Evolutionary conservation across 2,113 vertebrate genomes (phyloP), one percentile per base, ranked within the genome.

Genomic region (Piaya cayana): DNA sequence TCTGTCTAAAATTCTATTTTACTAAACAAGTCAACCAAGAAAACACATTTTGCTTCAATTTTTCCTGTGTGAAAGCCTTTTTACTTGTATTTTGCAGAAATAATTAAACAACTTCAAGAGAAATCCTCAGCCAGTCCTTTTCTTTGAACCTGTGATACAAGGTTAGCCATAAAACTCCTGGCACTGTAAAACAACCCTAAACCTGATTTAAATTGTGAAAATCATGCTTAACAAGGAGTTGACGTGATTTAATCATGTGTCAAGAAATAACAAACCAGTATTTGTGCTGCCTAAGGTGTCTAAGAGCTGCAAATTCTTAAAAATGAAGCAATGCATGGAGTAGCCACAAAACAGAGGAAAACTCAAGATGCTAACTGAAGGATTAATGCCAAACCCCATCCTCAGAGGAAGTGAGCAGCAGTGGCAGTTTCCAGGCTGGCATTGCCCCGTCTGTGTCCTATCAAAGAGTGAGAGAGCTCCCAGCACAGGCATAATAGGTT

Each of bases 401-500:
- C 56, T 65, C 4, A 1, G 60, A 64, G 53, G 55, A 47, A 86
- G 80, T 4, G 43, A 92, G 78, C 52, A 77, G 90, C 77, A 50
- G 63, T 62, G 76, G 20, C 3, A 4, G 32, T 76, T 94, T 96
- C 86, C 83, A 88, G 60, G 26, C 76, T 90, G 95, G 49, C 69
- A 88, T 26, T 82, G 69, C 65, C 21, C 11, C 50, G 80, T 45
- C 85, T 83, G 50, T 20, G 19, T 94, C 83, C 37, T 91, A 72
- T 92, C 89, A 86, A 53, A 72, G 50, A 72, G 45, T 2, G 19
- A 72, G 82, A 90, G 62, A 26, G 87, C 92, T 62, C 91, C 58
- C 59, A 94, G 82, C 77, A 74, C 22, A 42, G 82, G 70, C 53
- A 2, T 96, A 96, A 97, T 95, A 88, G 77, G 91, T 82, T 97